Evolutionary conservation across 2,797 vertebrate species (phyloP).

Genomic region (Gorsachius magnificus): DNA sequence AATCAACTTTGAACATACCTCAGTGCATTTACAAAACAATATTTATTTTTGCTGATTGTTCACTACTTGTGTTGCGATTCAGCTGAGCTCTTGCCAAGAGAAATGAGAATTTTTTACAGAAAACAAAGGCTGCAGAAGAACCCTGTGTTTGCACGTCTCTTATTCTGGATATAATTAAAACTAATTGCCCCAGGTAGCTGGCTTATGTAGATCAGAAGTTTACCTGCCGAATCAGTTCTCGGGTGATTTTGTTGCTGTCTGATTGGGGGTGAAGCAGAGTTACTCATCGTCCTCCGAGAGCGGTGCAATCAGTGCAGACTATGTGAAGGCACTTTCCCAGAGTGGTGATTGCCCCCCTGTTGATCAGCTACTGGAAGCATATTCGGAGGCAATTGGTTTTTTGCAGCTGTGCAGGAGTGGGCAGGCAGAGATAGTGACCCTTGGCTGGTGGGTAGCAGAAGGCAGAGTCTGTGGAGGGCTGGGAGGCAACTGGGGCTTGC

Average conservation of each 20-base stretch:
- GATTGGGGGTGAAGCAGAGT: slow-evolving; percentile 32
- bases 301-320: slow-evolving; percentile 23
- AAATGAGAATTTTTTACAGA: background rate
- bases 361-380: slow-evolving; percentile 50
- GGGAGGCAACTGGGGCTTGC: background rate
- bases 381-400: background rate
- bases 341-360: slow-evolving; percentile 37
- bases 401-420: background rate
- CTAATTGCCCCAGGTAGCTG: slow-evolving; percentile 55
- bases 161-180: slow-evolving; percentile 55
- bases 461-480: background rate
- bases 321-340: slow-evolving; percentile 52
- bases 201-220: slow-evolving; percentile 45
- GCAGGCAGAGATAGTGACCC: background rate
- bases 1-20: slow-evolving; percentile 15
- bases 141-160: background rate
- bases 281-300: slow-evolving; percentile 53
- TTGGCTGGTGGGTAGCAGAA: background rate
- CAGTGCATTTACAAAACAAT: background rate
- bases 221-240: slow-evolving; percentile 32
- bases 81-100: slow-evolving; percentile 14
- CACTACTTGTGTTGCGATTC: slow-evolving; percentile 31
- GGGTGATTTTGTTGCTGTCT: slow-evolving; percentile 45
- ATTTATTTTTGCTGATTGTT: slow-evolving; percentile 38
- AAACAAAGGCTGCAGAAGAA: slow-evolving; percentile 42